Evolutionary conservation across 2,113 vertebrate genomes (phyloP).

Genomic region (Anguilla rostrata): DNA sequence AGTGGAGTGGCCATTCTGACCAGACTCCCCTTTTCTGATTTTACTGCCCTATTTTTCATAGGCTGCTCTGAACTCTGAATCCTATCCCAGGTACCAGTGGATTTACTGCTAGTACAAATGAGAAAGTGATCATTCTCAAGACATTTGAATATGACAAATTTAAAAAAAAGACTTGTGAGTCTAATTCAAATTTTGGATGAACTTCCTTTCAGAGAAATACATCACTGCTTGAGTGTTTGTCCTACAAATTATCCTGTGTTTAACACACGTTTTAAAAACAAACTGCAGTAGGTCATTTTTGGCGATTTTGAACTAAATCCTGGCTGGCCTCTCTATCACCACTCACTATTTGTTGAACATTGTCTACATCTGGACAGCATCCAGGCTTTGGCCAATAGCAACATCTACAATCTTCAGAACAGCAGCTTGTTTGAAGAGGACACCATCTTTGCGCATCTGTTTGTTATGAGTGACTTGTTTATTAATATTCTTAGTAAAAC

Average conservation of each 20-base stretch:
- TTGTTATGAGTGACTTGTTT: not conserved
- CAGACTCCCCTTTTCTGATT: slow-evolving; percentile 58
- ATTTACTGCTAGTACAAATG: slow-evolving; percentile 34
- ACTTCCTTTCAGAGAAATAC: too few species aligned
- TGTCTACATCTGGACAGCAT: not conserved
- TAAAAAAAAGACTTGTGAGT: not conserved
- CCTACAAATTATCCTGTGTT: not conserved
- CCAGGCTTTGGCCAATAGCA: not conserved
- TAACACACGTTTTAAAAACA: not conserved
- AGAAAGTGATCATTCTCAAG: not conserved
- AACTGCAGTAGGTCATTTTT: not conserved
- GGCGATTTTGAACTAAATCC: not conserved
- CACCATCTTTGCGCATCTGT: not conserved
- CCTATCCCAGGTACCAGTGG: slow-evolving; percentile 37
- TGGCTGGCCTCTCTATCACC: not conserved
- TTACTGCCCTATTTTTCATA: slow-evolving; percentile 47
- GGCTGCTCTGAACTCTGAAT: slow-evolving; percentile 47
- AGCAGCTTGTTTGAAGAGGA: not conserved
- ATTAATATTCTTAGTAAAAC: not conserved
- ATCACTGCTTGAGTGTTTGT: not conserved
- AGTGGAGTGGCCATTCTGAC: slow-evolving; percentile 45
- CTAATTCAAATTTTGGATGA: not conserved
- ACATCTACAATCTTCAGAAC: not conserved
- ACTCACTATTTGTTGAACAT: not conserved
- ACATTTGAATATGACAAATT: not conserved